A percentile compares a stretch with the other conserved stretches of the same genome.
phyloP scores from a whole-genome alignment of 2,113 vertebrate genomes.

The Cheirogaleus medius region DNA sequence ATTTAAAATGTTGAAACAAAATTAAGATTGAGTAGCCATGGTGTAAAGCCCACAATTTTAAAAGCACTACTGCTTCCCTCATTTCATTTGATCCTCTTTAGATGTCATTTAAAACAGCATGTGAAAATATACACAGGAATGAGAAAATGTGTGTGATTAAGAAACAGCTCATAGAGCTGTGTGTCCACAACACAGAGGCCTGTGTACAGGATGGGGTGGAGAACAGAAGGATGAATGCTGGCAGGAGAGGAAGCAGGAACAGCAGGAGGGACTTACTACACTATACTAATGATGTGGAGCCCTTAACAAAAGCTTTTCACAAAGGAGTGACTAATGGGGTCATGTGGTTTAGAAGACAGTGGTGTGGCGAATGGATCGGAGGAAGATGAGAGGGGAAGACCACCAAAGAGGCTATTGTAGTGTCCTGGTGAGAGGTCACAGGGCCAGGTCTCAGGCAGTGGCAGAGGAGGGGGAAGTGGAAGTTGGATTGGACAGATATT shows the following conservation, averaged over 20 bases:
- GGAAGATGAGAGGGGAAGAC: not conserved
- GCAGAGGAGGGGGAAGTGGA: not conserved
- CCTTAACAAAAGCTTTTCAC: not conserved
- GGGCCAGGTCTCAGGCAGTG: not conserved
- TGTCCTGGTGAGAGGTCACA: not conserved
- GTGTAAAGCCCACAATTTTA: not conserved
- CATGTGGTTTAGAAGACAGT: not conserved
- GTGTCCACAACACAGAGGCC: not conserved
- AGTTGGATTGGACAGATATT: not conserved
- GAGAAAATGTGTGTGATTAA: too few relatives aligned
- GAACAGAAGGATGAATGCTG: not conserved
- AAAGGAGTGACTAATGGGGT: not conserved
- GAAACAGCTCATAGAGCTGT: not conserved
- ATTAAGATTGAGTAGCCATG: not conserved
- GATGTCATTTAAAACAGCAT: not conserved
- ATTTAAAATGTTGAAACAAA: not conserved
- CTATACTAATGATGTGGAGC: not conserved
- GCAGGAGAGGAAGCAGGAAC: not conserved
- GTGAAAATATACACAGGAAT: not conserved
- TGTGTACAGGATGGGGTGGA: rapidly evolving
- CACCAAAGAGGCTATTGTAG: not conserved
- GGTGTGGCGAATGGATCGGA: not conserved
- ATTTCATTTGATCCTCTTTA: not conserved
- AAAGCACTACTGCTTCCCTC: not conserved
- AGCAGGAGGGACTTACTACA: not conserved